Evolutionary conservation across 2,888 invertebrate genomes (phyloP).

Genomic region (Troides oblongomaculatus): DNA sequence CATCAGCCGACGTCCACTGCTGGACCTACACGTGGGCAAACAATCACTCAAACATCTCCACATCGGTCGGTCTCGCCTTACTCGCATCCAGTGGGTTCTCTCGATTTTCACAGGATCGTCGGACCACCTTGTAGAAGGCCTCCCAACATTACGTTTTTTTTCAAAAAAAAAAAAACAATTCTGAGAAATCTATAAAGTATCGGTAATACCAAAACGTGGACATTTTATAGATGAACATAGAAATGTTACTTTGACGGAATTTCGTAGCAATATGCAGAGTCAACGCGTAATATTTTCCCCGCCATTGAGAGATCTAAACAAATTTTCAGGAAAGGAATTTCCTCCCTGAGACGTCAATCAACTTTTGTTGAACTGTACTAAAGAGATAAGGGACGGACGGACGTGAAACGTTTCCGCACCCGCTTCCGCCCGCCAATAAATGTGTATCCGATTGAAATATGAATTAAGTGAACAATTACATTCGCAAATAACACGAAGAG

Average conservation of each 20-base stretch:
- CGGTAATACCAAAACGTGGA: no score
- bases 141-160: no score
- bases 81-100: no score
- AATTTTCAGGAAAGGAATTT: constrained; percentile 63
- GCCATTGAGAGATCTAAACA: constrained; percentile 61
- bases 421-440: background rate
- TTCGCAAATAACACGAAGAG: background rate
- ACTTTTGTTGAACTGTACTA: constrained; percentile 61
- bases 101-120: no score
- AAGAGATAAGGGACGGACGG: constrained; percentile 49
- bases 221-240: background rate
- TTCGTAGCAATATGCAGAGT: constrained; percentile 47
- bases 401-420: constrained; percentile 9
- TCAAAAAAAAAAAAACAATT: no score
- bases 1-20: no score
- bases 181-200: no score
- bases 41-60: no score
- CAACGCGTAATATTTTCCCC: constrained; percentile 59
- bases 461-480: background rate
- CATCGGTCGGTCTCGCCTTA: no score
- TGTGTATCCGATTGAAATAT: background rate
- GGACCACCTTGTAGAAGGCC: no score
- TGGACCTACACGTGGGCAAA: no score
- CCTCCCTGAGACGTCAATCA: constrained; percentile 65
- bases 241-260: constrained; percentile 31